A percentile compares a stretch with the other conserved stretches of the same genome.
Conservation (phyloP, 2,113 vertebrate genomes). For the Coracopsis vasa region DNA sequence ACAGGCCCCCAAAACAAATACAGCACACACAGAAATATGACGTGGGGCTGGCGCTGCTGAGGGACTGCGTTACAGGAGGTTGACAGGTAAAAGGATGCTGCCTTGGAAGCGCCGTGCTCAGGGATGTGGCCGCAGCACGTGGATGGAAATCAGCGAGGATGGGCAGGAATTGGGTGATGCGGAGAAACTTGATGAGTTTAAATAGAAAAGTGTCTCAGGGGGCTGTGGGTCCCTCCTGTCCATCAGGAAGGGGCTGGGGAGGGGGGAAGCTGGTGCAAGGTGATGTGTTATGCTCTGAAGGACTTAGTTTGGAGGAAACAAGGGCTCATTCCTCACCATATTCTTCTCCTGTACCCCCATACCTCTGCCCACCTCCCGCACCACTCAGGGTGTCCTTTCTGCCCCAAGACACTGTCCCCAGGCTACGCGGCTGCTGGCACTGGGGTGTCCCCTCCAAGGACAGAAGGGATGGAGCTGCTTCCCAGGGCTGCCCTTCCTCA, state of each 20-base stretch:
- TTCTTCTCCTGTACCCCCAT: fast-evolving
- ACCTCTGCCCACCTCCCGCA: neutral
- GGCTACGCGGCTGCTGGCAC: fast-evolving
- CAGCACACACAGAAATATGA: neutral
- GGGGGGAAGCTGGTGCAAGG: neutral
- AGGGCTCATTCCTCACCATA: fast-evolving
- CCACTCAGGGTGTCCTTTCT: neutral
- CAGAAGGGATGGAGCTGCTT: neutral
- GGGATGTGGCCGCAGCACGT: fast-evolving
- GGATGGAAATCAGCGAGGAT: neutral
- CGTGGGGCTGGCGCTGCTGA: fast-evolving
- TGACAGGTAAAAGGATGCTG: fast-evolving
- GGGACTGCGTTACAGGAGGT: neutral
- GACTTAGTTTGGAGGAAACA: neutral
- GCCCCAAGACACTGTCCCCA: fast-evolving
- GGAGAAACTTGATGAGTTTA: neutral
- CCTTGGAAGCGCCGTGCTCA: neutral
- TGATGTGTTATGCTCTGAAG: neutral
- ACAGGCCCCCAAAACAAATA: conserved; percentile 33
- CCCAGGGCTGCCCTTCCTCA: neutral
- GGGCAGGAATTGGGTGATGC: neutral
- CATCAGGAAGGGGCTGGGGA: neutral
- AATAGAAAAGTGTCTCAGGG: neutral
- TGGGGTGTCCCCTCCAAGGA: neutral
- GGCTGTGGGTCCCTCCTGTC: neutral